Percentiles rank a stretch among this genome's conserved stretches.
phyloP scores from a whole-genome alignment of 2,888 invertebrate species.

The Sminthurinus aureus region DNA sequence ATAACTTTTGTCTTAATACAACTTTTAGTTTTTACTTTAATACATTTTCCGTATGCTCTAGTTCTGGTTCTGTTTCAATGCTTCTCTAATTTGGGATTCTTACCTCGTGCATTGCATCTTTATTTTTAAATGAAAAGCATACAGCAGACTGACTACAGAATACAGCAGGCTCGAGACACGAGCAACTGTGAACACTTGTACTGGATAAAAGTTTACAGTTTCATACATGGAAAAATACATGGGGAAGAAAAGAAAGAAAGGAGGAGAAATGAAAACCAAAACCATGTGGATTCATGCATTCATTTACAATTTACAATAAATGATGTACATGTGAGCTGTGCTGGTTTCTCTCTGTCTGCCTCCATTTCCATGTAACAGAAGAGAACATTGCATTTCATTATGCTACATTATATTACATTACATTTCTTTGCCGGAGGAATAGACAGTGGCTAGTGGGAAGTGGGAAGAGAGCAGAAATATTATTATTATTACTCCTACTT shows the following conservation, averaged over 20 bases:
- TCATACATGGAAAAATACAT: not conserved
- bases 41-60: slow-evolving; percentile 11
- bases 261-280: too few species aligned
- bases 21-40: slow-evolving; percentile 4
- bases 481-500: not conserved
- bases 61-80: not conserved
- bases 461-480: not conserved
- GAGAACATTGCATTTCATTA: too few species aligned
- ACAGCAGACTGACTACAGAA: too few species aligned
- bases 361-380: not conserved
- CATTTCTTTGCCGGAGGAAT: not conserved
- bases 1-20: slow-evolving; percentile 6
- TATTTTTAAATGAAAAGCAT: too few species aligned
- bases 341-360: not conserved
- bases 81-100: not conserved
- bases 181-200: too few species aligned
- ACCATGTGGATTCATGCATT: not conserved
- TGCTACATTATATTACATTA: not conserved
- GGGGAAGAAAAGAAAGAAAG: not conserved
- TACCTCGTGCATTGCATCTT: not conserved
- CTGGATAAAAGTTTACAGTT: too few species aligned
- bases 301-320: not conserved
- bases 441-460: not conserved
- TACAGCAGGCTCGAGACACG: too few species aligned
- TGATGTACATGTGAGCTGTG: not conserved